Percentiles rank a stretch among this genome's conserved stretches.
Conservation (phyloP, 53 echinoderm and acorn worm genomes). For the Temnopleurus reevesii region DNA sequence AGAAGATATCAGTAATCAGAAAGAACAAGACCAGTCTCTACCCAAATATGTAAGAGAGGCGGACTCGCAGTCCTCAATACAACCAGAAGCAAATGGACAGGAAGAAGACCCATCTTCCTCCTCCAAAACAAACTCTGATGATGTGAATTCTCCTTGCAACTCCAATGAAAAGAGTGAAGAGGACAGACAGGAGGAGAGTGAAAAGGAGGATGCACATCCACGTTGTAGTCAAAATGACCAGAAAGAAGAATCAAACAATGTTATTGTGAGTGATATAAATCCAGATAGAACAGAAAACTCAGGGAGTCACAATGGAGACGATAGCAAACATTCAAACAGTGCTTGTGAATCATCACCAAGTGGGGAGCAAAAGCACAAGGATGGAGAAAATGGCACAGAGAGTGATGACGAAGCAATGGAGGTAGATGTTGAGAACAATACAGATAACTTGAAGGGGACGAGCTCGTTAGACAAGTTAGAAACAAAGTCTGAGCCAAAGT, state of each 20-base stretch:
- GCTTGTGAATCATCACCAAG: not conserved
- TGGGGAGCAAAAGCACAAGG: not conserved
- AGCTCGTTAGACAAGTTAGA: not conserved
- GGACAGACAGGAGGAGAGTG: not conserved
- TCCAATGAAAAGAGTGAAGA: conserved; percentile 8
- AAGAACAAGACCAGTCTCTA: not conserved
- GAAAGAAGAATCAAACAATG: conserved; percentile 8
- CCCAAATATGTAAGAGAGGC: conserved; percentile 36
- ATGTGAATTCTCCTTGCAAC: conserved; percentile 27
- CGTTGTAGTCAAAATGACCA: not conserved
- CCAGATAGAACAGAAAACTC: conserved; percentile 43
- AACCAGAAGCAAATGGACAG: conserved; percentile 20
- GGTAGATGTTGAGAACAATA: conserved; percentile 36
- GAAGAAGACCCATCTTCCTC: not conserved
- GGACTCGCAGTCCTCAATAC: not conserved
- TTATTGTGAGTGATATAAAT: conserved; percentile 1
- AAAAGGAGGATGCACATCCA: not conserved
- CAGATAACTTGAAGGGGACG: not conserved
- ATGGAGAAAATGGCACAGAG: conserved; percentile 18
- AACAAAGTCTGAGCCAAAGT: not conserved
- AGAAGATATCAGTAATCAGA: not conserved
- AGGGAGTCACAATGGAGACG: conserved; percentile 44
- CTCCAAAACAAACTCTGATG: conserved; percentile 15
- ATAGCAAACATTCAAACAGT: not conserved
- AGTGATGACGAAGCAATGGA: conserved; percentile 47